Base-by-base conservation (phyloP, 2,797 vertebrate genomes). In the Sebastes baramenuke region DNA sequence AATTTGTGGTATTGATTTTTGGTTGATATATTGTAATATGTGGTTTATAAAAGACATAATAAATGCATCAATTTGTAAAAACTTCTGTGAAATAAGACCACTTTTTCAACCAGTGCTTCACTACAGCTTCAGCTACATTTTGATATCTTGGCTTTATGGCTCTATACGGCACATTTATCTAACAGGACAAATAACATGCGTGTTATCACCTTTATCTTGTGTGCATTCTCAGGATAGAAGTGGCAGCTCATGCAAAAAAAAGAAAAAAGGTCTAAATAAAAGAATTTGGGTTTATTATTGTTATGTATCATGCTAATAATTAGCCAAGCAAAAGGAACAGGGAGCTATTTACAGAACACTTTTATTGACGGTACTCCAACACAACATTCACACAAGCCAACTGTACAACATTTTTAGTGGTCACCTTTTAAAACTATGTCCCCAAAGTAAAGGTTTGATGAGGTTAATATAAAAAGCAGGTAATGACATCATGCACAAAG, bases 321-420 rank as follows among this genome's bases (percentile, higher is more conserved):
- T 73, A 67, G 67, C 70, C 32, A 72, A 77, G 65, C 30, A 56
- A 70, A 81, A 8, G 18, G 52, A 59, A 64, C 12, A 4, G 38
- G 36, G 73, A 29, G 10, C 24, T 82, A 82, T 82, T 91, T 90
- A 87, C 85, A 89, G 69, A 93, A 90, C 86, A 88, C 77, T 83
- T 95, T 96, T 95, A 95, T 96, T 95, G 70, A 93, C 89, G 90
- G 82, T 86, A 91, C 84, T 83, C 61, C 78, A 94, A 95, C 80
- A 94, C 89, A 67, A 94, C 89, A 87, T 89, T 92, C 84, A 90
- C 83, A 90, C 83, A 89, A 89, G 56, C 75, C 52, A 78, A 89
- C 85, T 85, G 71, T 82, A 93, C 90, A 91, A 91, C 85, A 85
- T 86, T 82, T 81, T 82, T 79, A 32, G 77, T 81, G 72, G 81